Evolutionary conservation across 2,888 invertebrate species (phyloP).

Genomic region (Scrobipalpa atriplicella): DNA sequence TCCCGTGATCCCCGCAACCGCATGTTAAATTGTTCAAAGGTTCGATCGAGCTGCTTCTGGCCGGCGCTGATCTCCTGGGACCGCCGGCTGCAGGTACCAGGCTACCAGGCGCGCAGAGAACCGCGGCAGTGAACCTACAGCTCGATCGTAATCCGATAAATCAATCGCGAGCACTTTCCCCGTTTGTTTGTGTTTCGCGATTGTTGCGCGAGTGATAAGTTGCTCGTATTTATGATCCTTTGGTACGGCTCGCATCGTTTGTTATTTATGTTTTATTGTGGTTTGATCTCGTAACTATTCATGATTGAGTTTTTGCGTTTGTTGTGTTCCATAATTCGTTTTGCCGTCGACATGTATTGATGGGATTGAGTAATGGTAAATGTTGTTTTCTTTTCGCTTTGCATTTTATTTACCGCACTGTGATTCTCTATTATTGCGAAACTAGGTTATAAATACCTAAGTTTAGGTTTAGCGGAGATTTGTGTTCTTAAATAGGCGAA

Average conservation of each 20-base stretch:
- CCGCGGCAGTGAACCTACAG: neutral
- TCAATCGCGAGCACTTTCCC: conserved; percentile 51
- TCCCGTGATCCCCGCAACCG: conserved; percentile 7
- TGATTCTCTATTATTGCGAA: neutral
- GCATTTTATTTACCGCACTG: neutral
- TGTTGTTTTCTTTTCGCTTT: conserved; percentile 13
- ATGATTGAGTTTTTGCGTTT: conserved; percentile 26
- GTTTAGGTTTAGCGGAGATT: neutral
- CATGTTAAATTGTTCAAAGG: conserved; percentile 60
- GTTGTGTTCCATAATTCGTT: conserved; percentile 16
- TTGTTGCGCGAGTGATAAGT: conserved; percentile 24
- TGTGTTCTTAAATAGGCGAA: neutral
- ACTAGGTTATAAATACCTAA: neutral
- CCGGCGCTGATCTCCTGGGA: conserved; percentile 49
- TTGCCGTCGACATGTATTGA: conserved; percentile 9
- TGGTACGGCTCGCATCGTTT: conserved; percentile 1
- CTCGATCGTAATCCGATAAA: conserved; percentile 67
- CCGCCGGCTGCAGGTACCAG: neutral
- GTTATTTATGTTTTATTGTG: conserved; percentile 23
- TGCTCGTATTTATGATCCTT: conserved; percentile 25
- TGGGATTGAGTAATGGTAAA: conserved; percentile 10
- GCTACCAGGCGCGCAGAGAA: neutral
- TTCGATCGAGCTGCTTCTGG: conserved; percentile 51
- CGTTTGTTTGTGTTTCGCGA: conserved; percentile 38
- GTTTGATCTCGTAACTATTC: conserved; percentile 24